Percentiles rank a stretch among this genome's conserved stretches.
Conservation (phyloP, 1,140 invertebrate species). For the Zaprionus kolodkinae region DNA sequence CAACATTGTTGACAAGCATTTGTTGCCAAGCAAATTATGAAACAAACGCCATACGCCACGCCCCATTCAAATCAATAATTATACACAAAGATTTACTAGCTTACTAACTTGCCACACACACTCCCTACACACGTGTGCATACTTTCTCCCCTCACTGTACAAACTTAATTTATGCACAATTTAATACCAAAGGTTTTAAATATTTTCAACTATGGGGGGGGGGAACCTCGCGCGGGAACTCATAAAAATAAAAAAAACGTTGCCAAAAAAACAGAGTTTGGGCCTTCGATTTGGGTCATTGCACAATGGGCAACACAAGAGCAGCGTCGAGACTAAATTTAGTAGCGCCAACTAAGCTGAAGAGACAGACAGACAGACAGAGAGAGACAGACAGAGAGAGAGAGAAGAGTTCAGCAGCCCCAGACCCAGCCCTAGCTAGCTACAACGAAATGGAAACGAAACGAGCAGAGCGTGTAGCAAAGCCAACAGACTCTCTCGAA, state of each 20-base stretch:
- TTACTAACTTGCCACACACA: not conserved
- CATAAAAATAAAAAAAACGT: constrained; percentile 15
- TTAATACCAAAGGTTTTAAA: constrained; percentile 56
- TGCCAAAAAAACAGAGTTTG: constrained; percentile 60
- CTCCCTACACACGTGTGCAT: constrained; percentile 18
- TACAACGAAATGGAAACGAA: constrained; percentile 4
- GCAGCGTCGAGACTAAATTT: constrained; percentile 69
- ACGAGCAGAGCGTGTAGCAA: not conserved
- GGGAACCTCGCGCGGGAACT: not conserved
- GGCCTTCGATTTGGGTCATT: constrained; percentile 80
- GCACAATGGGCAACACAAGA: constrained; percentile 75
- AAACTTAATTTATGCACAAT: constrained; percentile 71
- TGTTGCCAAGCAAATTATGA: constrained; percentile 65
- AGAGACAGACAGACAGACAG: not conserved
- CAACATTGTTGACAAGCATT: constrained; percentile 61
- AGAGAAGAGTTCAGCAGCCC: constrained; percentile 32
- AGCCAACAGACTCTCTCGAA: constrained; percentile 26
- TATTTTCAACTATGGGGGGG: constrained; percentile 1
- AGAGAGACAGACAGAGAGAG: not conserved
- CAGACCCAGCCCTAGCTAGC: constrained; percentile 9
- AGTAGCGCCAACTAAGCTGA: constrained; percentile 51
- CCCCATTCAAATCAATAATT: constrained; percentile 46
- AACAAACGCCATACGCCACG: constrained; percentile 39
- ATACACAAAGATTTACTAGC: constrained; percentile 36
- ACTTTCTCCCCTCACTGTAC: constrained; percentile 62